These are phyloP conservation scores for Montipora sp. DNA, from an alignment of 64 coral and sea anemone species.

Conservation along the genomic window DNA sequence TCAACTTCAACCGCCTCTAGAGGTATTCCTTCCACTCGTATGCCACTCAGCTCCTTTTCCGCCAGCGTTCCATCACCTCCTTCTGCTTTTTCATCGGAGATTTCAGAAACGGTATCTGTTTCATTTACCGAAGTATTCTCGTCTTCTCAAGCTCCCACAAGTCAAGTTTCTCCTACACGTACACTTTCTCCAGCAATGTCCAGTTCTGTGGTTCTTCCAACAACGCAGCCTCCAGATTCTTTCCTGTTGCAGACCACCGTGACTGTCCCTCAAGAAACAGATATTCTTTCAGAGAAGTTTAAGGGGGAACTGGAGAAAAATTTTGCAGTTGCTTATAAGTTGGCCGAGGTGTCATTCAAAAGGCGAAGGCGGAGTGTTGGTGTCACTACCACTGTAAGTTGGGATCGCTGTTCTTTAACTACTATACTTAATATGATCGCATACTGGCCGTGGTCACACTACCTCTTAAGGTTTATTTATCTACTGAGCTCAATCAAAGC, in stretches of 20 bases:
- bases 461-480: no score
- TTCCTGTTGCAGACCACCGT: conserved; percentile 1
- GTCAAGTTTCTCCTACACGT: conserved; percentile 6
- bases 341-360: neutral
- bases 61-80: neutral
- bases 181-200: neutral
- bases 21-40: neutral
- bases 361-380: conserved; percentile 57
- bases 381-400: conserved; percentile 77
- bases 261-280: conserved; percentile 10
- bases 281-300: conserved; percentile 29
- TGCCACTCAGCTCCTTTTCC: neutral
- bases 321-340: conserved; percentile 43
- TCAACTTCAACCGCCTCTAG: neutral
- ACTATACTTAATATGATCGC: neutral
- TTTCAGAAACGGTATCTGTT: neutral
- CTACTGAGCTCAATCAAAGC: no score
- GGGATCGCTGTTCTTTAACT: neutral
- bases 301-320: conserved; percentile 32
- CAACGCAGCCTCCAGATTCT: conserved; percentile 21
- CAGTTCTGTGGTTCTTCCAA: conserved; percentile 39
- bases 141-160: neutral
- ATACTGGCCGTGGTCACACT: no score
- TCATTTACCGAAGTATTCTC: neutral
- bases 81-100: neutral